A percentile compares a stretch with the other conserved stretches of the same genome.
Conservation (phyloP, 2,888 invertebrate species). For the Eucera pruinosa region DNA sequence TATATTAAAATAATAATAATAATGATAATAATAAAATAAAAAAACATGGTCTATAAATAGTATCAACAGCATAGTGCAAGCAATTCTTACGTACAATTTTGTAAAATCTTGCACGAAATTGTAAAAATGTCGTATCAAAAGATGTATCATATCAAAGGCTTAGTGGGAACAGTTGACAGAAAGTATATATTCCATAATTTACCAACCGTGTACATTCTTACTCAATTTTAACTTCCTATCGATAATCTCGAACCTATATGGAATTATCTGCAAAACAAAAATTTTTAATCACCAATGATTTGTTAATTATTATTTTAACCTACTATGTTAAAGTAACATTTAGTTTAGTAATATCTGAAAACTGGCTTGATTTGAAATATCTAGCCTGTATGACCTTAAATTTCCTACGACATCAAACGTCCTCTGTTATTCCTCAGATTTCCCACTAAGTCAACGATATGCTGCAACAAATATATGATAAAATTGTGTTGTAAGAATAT, state of each 20-base stretch:
- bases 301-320: neutral
- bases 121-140: slow-evolving; percentile 41
- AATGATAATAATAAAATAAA: slow-evolving; percentile 32
- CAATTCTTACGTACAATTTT: slow-evolving; percentile 33
- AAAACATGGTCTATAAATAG: slow-evolving; percentile 34
- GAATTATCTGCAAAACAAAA: slow-evolving; percentile 36
- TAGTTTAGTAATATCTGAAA: neutral
- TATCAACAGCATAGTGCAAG: slow-evolving; percentile 29
- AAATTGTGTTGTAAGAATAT: slow-evolving; percentile 35
- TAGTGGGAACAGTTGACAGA: slow-evolving; percentile 22
- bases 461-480: slow-evolving; percentile 15
- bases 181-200: slow-evolving; percentile 6
- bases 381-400: neutral
- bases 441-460: slow-evolving; percentile 40
- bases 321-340: slow-evolving; percentile 18
- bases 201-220: slow-evolving; percentile 55
- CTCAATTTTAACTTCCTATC: slow-evolving; percentile 6
- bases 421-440: neutral
- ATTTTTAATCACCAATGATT: slow-evolving; percentile 1
- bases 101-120: slow-evolving; percentile 35
- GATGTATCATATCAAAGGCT: slow-evolving; percentile 23
- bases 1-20: slow-evolving; percentile 9
- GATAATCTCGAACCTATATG: slow-evolving; percentile 20
- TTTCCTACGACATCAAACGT: slow-evolving; percentile 10
- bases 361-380: neutral